Conservation (phyloP, 2,888 invertebrate genomes). For the Liodrosophila aerea region DNA sequence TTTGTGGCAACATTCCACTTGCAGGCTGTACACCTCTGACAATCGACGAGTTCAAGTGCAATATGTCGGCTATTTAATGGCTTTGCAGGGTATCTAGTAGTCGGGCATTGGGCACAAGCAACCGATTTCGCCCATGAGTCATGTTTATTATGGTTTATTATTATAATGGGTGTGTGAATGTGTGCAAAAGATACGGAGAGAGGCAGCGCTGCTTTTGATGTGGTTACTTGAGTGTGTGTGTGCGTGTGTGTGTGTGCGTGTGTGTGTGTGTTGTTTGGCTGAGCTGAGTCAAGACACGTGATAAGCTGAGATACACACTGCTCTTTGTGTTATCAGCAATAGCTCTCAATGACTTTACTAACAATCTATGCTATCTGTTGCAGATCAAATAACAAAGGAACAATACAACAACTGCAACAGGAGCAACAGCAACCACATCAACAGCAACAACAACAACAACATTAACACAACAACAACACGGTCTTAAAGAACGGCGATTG, state of each 20-base stretch:
- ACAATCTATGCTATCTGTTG: conserved; percentile 32
- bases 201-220: conserved; percentile 7
- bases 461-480: conserved; percentile 9
- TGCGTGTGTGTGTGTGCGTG: conserved; percentile 3
- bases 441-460: conserved; percentile 21
- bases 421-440: conserved; percentile 11
- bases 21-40: too few relatives aligned
- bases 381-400: conserved; percentile 51
- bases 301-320: conserved; percentile 29
- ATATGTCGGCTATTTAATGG: too few relatives aligned
- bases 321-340: conserved; percentile 33
- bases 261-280: conserved; percentile 11
- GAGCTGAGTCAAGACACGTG: conserved; percentile 52
- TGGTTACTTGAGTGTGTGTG: background rate
- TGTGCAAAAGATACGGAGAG: conserved; percentile 1
- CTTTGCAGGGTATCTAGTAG: too few relatives aligned
- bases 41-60: too few relatives aligned
- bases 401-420: conserved; percentile 15
- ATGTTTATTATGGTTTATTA: conserved; percentile 57
- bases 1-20: too few relatives aligned
- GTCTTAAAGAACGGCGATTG: conserved; percentile 45
- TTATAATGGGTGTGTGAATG: conserved; percentile 1
- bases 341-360: conserved; percentile 20
- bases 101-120: too few relatives aligned
- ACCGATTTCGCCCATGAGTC: conserved; percentile 31